Conservation (phyloP, 2,888 invertebrate genomes). For the Hirtodrosophila confusa region DNA sequence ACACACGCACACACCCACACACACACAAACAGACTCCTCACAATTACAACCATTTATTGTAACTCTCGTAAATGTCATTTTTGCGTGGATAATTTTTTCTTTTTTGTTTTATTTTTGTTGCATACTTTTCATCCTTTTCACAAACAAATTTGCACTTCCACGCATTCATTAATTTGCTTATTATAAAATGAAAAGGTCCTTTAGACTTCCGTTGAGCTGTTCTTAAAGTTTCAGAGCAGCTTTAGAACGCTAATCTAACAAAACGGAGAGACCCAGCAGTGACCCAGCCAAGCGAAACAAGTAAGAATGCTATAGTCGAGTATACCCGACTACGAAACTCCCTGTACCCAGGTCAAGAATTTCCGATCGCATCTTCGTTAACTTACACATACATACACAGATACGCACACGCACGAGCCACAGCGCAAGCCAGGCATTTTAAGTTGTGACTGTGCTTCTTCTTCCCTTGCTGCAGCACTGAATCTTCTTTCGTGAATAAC, state of each 20-base stretch:
- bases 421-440: too few species aligned
- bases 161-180: slow-evolving; percentile 70
- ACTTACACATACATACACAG: too few species aligned
- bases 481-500: too few species aligned
- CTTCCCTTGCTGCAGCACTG: too few species aligned
- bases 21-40: slow-evolving; percentile 3
- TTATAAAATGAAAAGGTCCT: slow-evolving; percentile 30
- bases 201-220: slow-evolving; percentile 4
- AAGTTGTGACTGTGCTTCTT: too few species aligned
- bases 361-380: too few species aligned
- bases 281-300: slow-evolving; percentile 15
- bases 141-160: slow-evolving; percentile 72
- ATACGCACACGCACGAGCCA: too few species aligned
- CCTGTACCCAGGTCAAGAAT: too few species aligned
- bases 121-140: slow-evolving; percentile 54
- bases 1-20: slow-evolving; percentile 5
- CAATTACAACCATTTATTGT: slow-evolving; percentile 33
- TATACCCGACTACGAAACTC: too few species aligned
- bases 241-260: slow-evolving; percentile 26
- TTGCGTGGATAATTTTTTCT: slow-evolving; percentile 24
- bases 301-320: too few species aligned
- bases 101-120: slow-evolving; percentile 28
- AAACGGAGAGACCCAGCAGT: slow-evolving; percentile 1
- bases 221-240: slow-evolving; percentile 27
- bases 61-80: slow-evolving; percentile 45